Conservation (phyloP, 2,888 invertebrate genomes). For the Clivina fossor region DNA sequence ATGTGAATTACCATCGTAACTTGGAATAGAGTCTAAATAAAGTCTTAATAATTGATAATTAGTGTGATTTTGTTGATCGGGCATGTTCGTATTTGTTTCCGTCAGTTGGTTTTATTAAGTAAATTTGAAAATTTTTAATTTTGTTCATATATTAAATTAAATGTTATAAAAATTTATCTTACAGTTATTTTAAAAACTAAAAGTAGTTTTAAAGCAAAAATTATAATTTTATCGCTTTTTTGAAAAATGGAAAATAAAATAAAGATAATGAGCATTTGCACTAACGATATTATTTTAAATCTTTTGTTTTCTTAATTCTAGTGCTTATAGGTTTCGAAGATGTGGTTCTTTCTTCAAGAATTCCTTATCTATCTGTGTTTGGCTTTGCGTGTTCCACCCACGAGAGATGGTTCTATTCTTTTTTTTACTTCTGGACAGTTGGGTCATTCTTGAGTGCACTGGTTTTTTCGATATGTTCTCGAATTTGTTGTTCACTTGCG, state of each 20-base stretch:
- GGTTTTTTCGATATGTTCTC: neutral
- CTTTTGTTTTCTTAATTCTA: neutral
- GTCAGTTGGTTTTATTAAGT: no score
- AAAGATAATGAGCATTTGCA: neutral
- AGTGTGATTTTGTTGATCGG: no score
- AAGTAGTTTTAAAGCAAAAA: no score
- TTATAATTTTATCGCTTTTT: neutral
- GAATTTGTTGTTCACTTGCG: neutral
- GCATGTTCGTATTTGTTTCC: no score
- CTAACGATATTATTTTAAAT: neutral
- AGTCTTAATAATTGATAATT: neutral
- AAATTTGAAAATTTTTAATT: no score
- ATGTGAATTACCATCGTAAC: constrained; percentile 3
- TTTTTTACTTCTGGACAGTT: neutral
- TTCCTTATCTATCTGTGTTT: neutral
- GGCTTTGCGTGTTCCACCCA: neutral
- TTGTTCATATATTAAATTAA: no score
- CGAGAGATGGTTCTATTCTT: neutral
- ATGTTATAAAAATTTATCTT: no score
- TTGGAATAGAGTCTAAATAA: neutral
- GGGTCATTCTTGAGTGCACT: neutral
- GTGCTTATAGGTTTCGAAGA: constrained; percentile 6
- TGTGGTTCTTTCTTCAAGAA: neutral
- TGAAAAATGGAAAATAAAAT: neutral
- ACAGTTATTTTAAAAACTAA: no score